phyloP scores from a whole-genome alignment of 2,888 invertebrate genomes.

The Isotomurus palustris region DNA sequence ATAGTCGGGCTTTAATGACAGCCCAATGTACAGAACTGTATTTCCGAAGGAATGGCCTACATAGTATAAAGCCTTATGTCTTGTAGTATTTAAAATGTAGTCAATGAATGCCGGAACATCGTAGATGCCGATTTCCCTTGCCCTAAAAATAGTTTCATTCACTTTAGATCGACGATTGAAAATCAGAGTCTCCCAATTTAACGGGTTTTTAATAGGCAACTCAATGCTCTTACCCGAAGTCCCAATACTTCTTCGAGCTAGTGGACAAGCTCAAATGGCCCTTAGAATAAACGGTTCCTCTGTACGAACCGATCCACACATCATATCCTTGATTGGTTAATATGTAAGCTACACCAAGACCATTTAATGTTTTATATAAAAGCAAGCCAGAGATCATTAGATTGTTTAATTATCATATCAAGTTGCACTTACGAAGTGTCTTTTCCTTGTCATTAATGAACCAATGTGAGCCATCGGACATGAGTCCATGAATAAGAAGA shows the following conservation, averaged over 20 bases:
- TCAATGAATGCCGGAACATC: slow-evolving; percentile 4
- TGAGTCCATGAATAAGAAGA: background rate
- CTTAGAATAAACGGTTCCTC: background rate
- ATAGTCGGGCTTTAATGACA: slow-evolving; percentile 3
- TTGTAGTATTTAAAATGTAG: background rate
- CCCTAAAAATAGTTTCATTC: too few relatives aligned
- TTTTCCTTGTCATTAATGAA: background rate
- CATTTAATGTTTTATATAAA: background rate
- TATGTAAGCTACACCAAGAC: background rate
- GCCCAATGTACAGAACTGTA: background rate
- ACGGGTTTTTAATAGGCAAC: background rate
- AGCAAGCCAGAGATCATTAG: too few relatives aligned
- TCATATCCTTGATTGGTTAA: background rate
- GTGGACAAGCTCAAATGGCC: background rate
- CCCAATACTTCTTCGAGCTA: slow-evolving; percentile 1
- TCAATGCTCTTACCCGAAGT: background rate
- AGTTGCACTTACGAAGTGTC: slow-evolving; percentile 3
- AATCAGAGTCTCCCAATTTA: background rate
- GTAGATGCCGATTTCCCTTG: background rate
- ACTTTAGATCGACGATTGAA: background rate
- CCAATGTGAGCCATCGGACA: background rate
- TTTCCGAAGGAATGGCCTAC: slow-evolving; percentile 3
- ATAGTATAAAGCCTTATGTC: background rate
- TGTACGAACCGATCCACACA: background rate
- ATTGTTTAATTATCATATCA: background rate